phyloP scores from a whole-genome alignment of 2,797 vertebrate species.

The Alcedo quadribrachys region DNA sequence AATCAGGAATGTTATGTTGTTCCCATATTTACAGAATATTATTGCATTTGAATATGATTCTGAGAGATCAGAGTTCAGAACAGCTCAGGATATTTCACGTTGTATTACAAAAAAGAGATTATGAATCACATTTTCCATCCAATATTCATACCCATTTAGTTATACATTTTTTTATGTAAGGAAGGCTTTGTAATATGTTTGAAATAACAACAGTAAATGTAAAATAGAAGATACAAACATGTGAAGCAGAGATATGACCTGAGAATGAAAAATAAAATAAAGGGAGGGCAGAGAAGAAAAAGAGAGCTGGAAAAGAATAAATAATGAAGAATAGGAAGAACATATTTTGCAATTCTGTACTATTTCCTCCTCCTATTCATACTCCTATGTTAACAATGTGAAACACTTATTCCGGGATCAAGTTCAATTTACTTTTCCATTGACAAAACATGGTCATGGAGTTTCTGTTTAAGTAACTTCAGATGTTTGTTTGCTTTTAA shows the following conservation, averaged over 20 bases:
- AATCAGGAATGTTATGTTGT: background rate
- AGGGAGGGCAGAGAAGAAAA: background rate
- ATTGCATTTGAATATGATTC: background rate
- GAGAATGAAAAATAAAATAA: background rate
- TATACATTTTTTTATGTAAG: background rate
- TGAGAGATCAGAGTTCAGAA: background rate
- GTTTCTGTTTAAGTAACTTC: background rate
- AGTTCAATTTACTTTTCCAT: background rate
- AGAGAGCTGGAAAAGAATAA: background rate
- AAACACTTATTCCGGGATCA: background rate
- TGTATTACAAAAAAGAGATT: background rate
- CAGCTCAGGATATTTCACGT: background rate
- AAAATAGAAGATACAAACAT: background rate
- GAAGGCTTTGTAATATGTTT: background rate
- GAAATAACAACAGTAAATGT: background rate
- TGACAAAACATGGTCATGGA: background rate
- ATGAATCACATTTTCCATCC: background rate
- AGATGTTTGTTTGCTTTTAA: background rate
- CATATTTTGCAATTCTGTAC: background rate
- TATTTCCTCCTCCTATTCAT: background rate
- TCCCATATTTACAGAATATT: background rate
- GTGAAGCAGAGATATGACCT: background rate
- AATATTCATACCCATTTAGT: background rate
- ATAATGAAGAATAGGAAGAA: background rate
- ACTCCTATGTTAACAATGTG: background rate